These are phyloP conservation scores for Gadopsis marmoratus DNA, from an alignment of 2,797 vertebrate genomes.

Conservation along the genomic window DNA sequence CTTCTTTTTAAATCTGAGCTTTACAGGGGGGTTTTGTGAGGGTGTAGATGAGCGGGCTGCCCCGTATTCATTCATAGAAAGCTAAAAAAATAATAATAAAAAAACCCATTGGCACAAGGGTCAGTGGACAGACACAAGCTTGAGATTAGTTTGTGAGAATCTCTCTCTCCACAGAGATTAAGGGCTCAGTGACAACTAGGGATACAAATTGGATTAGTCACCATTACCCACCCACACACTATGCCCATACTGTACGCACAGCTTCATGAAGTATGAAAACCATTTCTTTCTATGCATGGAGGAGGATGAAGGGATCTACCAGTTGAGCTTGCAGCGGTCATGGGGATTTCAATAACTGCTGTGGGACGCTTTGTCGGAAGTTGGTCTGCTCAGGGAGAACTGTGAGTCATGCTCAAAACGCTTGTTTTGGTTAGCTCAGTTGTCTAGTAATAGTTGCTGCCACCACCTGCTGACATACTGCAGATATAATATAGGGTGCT, in stretches of 20 bases:
- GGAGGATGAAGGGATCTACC: conserved; percentile 61
- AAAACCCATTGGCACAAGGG: conserved; percentile 46
- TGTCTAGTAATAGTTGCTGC: conserved; percentile 21
- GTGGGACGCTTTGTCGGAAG: conserved; percentile 53
- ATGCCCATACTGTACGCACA: conserved; percentile 48
- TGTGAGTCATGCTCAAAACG: conserved; percentile 64
- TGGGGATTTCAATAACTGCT: conserved; percentile 56
- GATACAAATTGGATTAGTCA: conserved; percentile 86
- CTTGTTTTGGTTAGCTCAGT: conserved; percentile 48
- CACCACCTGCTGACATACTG: conserved; percentile 16
- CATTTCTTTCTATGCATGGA: conserved; percentile 50
- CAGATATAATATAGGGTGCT: conserved; percentile 16
- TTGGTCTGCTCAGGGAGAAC: conserved; percentile 32
- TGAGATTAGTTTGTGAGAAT: conserved; percentile 72
- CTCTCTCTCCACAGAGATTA: conserved; percentile 81
- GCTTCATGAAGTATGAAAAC: conserved; percentile 55
- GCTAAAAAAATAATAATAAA: too few species aligned
- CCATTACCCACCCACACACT: conserved; percentile 76
- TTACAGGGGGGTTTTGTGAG: conserved; percentile 22
- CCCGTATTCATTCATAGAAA: too few species aligned
- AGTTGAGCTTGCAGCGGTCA: conserved; percentile 48
- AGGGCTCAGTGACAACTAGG: conserved; percentile 71
- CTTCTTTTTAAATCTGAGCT: conserved; percentile 37
- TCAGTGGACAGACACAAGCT: conserved; percentile 63
- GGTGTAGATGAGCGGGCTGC: conserved; percentile 26